These are phyloP conservation scores for Hydroisotoma schaefferi DNA, from an alignment of 2,888 invertebrate species.

Conservation along the genomic window DNA sequence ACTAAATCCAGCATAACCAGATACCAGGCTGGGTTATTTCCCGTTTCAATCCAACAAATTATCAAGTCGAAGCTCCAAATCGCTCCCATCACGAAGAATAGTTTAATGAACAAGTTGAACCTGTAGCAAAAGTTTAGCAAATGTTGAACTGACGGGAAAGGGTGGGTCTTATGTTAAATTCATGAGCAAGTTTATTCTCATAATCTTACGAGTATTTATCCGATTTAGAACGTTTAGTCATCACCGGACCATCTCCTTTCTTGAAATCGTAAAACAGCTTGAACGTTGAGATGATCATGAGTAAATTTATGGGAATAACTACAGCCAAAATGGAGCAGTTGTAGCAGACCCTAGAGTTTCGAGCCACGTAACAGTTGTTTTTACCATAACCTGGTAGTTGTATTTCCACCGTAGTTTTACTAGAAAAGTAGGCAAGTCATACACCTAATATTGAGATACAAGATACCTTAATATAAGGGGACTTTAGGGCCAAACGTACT, in stretches of 20 bases:
- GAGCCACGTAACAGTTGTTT: constrained; percentile 32
- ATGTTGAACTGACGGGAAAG: too few relatives aligned
- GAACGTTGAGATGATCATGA: constrained; percentile 25
- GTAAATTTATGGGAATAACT: constrained; percentile 23
- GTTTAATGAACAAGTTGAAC: constrained; percentile 19
- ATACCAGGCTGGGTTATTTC: constrained; percentile 21
- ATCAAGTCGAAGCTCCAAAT: constrained; percentile 15
- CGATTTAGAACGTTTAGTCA: constrained; percentile 19
- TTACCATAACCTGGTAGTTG: constrained; percentile 36
- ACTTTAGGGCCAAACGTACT: neutral
- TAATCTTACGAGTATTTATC: constrained; percentile 30
- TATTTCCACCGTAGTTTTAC: too few relatives aligned
- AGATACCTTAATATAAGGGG: too few relatives aligned
- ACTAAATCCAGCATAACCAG: constrained; percentile 27
- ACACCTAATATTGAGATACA: too few relatives aligned
- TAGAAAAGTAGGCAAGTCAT: too few relatives aligned
- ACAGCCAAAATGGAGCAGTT: constrained; percentile 26
- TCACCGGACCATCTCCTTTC: constrained; percentile 23
- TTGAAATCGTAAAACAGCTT: constrained; percentile 32
- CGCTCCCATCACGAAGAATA: constrained; percentile 31
- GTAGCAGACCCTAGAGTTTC: constrained; percentile 22
- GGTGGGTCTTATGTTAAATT: neutral
- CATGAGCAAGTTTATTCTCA: neutral
- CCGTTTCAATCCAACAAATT: constrained; percentile 27
- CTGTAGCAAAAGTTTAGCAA: neutral